Evolutionary conservation across 2,797 vertebrate genomes (phyloP), one percentile per base, ranked within the genome.

Genomic region (Urophycis tenuis): DNA sequence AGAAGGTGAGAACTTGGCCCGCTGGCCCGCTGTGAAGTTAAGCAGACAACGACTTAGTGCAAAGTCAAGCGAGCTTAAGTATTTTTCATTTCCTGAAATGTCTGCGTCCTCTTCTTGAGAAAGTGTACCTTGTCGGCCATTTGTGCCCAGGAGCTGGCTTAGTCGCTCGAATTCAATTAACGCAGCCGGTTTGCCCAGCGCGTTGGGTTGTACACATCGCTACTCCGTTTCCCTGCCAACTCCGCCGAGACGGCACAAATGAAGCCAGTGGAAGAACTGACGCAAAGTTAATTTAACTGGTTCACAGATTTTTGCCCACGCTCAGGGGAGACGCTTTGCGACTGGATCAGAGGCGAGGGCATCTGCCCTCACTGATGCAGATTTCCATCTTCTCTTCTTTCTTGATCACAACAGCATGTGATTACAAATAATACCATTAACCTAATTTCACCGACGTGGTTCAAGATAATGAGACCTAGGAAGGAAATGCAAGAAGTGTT

Each of bases 1-100:
- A 36, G 34, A 36, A 74, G 81, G 81, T 84, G 86, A 87, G 84
- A 88, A 81, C 84, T 88, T 88, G 85, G 82, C 87, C 88, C 79
- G 86, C 83, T 82, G 88, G 30, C 10, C 30, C 25, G 11, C 67
- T 70, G 67, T 74, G 30, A 70, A 70, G 67, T 70, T 30, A 70
- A 70, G 29, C 29, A 32, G 67, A 70, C 67, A 70, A 31, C 14
- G 67, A 70, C 67, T 70, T 70, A 30, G 29, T 17, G 67, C 25
- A 70, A 70, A 70, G 67, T 70, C 67, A 70, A 31, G 53, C 53
- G 1, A 25, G 53, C 53, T 60, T 60, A 9, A 70, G 67, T 70
- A 19, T 30, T 14, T 30, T 70, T 70, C 30, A 70, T 32, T 70
- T 32, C 67, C 73, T 41, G 6, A 78, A 71, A 83, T 70, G 30